Evolutionary conservation across 2,113 vertebrate genomes (phyloP).

Genomic region (Pseudopipra pipra): DNA sequence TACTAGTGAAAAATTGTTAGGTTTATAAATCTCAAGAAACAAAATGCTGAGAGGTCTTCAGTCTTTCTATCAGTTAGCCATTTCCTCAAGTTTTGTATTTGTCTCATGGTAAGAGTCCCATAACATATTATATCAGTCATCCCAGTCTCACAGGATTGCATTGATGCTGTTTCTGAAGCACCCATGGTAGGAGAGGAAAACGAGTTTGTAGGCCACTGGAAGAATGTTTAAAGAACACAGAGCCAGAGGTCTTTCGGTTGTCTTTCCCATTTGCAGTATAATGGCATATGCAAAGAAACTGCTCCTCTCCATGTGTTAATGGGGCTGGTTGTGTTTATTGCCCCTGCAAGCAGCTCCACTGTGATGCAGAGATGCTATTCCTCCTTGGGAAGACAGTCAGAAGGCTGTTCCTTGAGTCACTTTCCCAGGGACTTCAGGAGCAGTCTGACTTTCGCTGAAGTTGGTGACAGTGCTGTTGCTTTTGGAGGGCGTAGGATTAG

Average conservation of each 20-base stretch:
- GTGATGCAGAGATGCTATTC: not conserved
- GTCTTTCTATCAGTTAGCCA: not conserved
- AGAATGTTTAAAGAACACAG: not conserved
- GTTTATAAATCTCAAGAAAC: not conserved
- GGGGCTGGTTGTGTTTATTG: not conserved
- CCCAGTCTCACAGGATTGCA: not conserved
- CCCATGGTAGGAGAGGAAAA: not conserved
- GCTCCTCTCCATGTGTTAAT: not conserved
- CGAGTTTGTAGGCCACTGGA: not conserved
- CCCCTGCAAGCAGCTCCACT: not conserved
- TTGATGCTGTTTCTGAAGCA: not conserved
- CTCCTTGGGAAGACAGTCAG: not conserved
- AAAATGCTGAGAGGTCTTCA: not conserved
- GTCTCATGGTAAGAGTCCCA: not conserved
- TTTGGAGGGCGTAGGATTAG: not conserved
- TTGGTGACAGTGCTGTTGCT: accelerated
- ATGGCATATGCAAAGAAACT: not conserved
- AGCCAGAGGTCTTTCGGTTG: not conserved
- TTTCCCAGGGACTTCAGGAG: not conserved
- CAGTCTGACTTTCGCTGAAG: not conserved
- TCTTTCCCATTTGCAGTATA: not conserved
- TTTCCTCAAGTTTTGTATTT: not conserved
- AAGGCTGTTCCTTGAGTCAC: not conserved
- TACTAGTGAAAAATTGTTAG: not conserved
- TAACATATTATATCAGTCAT: not conserved